Evolutionary conservation across 2,113 vertebrate species (phyloP).

Genomic region (Alouatta palliata): DNA sequence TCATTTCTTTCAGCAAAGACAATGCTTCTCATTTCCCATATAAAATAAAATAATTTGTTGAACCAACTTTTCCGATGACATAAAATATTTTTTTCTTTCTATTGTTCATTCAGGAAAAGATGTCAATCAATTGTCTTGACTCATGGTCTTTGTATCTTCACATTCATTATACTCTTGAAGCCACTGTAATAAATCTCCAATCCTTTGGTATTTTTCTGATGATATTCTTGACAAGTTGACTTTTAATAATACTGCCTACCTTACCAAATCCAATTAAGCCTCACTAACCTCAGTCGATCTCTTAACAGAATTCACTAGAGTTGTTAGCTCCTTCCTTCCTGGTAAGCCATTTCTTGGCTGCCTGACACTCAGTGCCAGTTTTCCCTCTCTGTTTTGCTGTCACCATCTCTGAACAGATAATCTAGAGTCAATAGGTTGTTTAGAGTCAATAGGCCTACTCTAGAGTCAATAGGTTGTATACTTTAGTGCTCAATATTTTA

Average conservation of each 20-base stretch:
- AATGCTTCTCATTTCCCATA: neutral
- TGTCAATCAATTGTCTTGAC: too few relatives aligned
- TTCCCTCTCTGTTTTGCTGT: neutral
- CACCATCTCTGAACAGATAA: neutral
- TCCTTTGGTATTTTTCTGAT: neutral
- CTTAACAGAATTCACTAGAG: neutral
- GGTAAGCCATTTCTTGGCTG: neutral
- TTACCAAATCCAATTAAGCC: neutral
- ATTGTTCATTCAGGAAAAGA: neutral
- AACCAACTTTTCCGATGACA: neutral
- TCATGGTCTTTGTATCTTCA: neutral
- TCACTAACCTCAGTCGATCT: neutral
- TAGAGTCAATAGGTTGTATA: neutral
- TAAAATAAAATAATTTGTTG: neutral
- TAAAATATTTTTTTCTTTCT: neutral
- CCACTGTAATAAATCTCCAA: neutral
- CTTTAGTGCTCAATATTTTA: neutral
- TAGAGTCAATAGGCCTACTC: neutral
- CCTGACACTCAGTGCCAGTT: fast-evolving
- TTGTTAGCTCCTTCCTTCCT: neutral
- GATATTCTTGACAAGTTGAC: neutral
- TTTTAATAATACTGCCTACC: neutral
- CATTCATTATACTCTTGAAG: neutral
- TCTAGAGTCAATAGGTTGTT: neutral
- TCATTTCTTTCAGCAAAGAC: neutral